Base-by-base conservation (phyloP, 1,140 invertebrate species). In the Tetramorium alpestre region DNA sequence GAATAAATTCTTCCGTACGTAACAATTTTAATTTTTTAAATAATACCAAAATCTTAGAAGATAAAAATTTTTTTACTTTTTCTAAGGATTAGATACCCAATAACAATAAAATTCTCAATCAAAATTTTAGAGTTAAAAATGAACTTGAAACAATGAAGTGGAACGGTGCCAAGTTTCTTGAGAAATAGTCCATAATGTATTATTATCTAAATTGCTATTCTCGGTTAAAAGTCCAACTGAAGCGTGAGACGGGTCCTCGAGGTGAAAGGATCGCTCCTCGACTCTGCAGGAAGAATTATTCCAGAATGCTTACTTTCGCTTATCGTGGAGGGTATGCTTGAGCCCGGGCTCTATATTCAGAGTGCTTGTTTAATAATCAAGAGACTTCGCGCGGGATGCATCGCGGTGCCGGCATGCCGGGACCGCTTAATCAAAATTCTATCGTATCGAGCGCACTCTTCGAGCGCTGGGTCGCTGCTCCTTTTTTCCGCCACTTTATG, bases 291-390 rank as follows among this genome's bases (percentile, higher is more conserved):
- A 76, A 89, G 56, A 86, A 76, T 89, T 89, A 89, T 89, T 88
- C 60, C 78, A 62, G 85, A 78, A 56, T 72, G 87, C 75, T 88
- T 87, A 58, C 73, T 81, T 70, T 77, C 80, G 62, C 54, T 85
- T 76, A 88, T 88, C 88, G 60, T 67, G 22, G 28, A 16, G 49
- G 22, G 38, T 67, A 72, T 49, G 25, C 80, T 84, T 60, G 69
- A 84, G n/a, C 25, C 10, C 25, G 13, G 33, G n/a, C 28, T 54
- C 49, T 60, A 54, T 78, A 84, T 75, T 69, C 70, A 41, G 38
- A 64, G 44, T 81, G 69, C 69, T 87, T 87, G 58, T 82, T 87
- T 72, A 87, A 88, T 88, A 88, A 87, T 84, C 86, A 87, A 69
- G 87, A 80, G 69, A 60, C 65, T 81, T 65, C 75, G 62, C 65